Evolutionary conservation across 2,888 invertebrate genomes (phyloP).

Genomic region (Thelaira solivaga): DNA sequence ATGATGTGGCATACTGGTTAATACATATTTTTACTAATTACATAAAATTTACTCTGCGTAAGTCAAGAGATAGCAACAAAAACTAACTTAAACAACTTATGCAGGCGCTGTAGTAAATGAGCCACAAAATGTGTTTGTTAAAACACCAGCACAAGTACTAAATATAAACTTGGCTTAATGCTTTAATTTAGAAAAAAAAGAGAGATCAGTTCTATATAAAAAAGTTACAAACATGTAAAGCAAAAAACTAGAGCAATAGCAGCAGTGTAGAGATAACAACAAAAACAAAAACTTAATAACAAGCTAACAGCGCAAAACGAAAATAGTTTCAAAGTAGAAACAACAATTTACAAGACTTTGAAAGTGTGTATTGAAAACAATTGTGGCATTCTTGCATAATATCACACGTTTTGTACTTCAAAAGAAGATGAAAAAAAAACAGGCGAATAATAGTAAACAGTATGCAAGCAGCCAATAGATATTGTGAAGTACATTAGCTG

Average conservation of each 20-base stretch:
- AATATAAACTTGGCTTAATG: neutral
- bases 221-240: neutral
- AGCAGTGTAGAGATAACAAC: neutral
- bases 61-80: neutral
- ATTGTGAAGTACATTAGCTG: conserved; percentile 30
- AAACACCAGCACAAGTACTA: conserved; percentile 47
- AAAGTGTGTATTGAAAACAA: conserved; percentile 56
- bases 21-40: conserved; percentile 60
- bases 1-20: conserved; percentile 43
- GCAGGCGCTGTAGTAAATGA: conserved; percentile 62
- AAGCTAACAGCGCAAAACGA: conserved; percentile 1
- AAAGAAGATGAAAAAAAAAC: neutral
- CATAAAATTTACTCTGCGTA: conserved; percentile 58
- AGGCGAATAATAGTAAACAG: conserved; percentile 15
- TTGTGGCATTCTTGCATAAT: conserved; percentile 66
- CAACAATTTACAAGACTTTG: conserved; percentile 5
- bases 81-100: conserved; percentile 26
- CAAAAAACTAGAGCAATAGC: conserved; percentile 40
- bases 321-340: conserved; percentile 7
- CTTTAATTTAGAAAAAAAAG: too few species aligned
- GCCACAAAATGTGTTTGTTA: conserved; percentile 59
- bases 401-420: conserved; percentile 59
- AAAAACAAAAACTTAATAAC: conserved; percentile 7
- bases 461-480: conserved; percentile 6
- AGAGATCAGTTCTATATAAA: neutral